Evolutionary conservation across 2,888 invertebrate species (phyloP).

Genomic region (Apeira syringaria): DNA sequence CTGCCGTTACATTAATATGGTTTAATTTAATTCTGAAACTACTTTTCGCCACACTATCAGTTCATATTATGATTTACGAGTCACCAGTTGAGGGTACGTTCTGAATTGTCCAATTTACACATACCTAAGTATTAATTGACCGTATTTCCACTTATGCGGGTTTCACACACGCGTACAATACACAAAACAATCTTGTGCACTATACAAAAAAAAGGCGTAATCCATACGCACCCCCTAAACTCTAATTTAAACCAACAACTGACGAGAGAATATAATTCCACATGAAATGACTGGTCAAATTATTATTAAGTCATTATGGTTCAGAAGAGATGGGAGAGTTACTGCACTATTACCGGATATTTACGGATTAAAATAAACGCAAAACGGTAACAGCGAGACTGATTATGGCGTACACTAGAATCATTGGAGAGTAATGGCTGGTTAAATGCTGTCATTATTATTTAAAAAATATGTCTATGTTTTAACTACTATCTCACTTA

Average conservation of each 20-base stretch:
- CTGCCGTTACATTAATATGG: too few species aligned
- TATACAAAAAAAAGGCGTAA: conserved; percentile 9
- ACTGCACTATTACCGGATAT: background rate
- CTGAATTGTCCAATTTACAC: conserved; percentile 24
- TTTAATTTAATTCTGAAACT: too few species aligned
- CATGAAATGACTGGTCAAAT: conserved; percentile 54
- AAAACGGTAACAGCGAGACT: too few species aligned
- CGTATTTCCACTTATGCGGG: conserved; percentile 31
- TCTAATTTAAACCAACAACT: conserved; percentile 5
- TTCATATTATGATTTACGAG: background rate
- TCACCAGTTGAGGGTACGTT: conserved; percentile 1
- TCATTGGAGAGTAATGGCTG: too few species aligned
- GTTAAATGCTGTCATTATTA: too few species aligned
- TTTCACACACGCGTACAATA: conserved; percentile 12
- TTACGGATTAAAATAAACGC: conserved; percentile 13
- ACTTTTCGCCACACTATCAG: background rate
- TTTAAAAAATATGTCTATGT: too few species aligned
- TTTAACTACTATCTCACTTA: too few species aligned
- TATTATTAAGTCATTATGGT: conserved; percentile 67
- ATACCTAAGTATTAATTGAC: conserved; percentile 32
- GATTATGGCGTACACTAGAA: too few species aligned
- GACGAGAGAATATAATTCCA: conserved; percentile 44
- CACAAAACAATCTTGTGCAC: conserved; percentile 2
- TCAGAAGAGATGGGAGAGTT: conserved; percentile 20
- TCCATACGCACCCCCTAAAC: conserved; percentile 13